Evolutionary conservation across 1,140 invertebrate species (phyloP).

Genomic region (Halictus rubicundus): DNA sequence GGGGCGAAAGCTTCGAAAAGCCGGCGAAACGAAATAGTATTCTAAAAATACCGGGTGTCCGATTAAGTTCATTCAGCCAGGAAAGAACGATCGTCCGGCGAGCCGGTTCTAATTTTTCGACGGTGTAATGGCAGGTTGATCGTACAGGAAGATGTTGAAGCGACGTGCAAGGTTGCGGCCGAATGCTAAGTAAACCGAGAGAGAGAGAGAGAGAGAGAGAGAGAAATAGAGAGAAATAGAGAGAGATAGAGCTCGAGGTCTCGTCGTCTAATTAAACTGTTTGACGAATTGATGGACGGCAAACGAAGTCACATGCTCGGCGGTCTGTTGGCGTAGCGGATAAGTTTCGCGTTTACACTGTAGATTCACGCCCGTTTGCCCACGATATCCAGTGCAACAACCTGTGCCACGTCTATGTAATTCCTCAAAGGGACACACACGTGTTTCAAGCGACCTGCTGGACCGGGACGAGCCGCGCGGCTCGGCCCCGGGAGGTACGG

Average conservation of each 20-base stretch:
- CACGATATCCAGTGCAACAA: slow-evolving; percentile 42
- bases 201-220: no score
- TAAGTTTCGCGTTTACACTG: slow-evolving; percentile 60
- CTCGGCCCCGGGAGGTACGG: not conserved
- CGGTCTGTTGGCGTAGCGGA: slow-evolving; percentile 49
- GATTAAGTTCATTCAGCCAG: no score
- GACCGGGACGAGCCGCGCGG: not conserved
- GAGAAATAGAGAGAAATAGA: no score
- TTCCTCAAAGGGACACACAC: slow-evolving; percentile 33
- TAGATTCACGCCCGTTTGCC: slow-evolving; percentile 48
- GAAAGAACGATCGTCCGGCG: no score
- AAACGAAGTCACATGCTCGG: slow-evolving; percentile 64
- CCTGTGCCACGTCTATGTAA: slow-evolving; percentile 34
- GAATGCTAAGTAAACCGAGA: slow-evolving; percentile 47
- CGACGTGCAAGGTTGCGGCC: slow-evolving; percentile 35
- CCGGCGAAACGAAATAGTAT: no score
- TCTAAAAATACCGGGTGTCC: no score
- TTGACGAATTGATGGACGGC: slow-evolving; percentile 65
- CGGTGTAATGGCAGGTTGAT: no score
- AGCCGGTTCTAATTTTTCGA: no score
- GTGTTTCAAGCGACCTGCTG: slow-evolving; percentile 28
- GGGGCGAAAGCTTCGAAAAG: no score
- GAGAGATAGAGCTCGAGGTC: not conserved
- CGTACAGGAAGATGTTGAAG: no score
- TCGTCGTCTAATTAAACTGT: slow-evolving; percentile 66